Evolutionary conservation across 2,797 vertebrate species (phyloP).

Genomic region (Melanotaenia nigrans): DNA sequence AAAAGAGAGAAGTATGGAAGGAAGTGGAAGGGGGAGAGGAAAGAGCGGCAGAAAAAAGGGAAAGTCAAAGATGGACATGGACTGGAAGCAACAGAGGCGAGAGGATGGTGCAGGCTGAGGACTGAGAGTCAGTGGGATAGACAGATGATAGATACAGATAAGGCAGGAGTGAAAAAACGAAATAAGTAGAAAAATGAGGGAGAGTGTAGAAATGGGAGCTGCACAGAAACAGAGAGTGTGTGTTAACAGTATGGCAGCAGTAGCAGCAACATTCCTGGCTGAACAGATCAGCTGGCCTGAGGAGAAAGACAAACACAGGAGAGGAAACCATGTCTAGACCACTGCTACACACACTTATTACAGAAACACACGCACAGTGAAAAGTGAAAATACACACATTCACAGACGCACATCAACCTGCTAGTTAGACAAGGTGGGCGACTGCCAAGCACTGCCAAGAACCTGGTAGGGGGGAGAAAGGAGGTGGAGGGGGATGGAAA

Average conservation of each 20-base stretch:
- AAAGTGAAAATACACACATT: slow-evolving; percentile 47
- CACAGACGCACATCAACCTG: slow-evolving; percentile 72
- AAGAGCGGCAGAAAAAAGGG: not conserved
- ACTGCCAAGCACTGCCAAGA: slow-evolving; percentile 75
- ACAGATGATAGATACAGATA: slow-evolving; percentile 37
- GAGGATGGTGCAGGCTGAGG: slow-evolving; percentile 2
- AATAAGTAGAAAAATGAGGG: slow-evolving; percentile 33
- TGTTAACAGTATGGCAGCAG: slow-evolving; percentile 73
- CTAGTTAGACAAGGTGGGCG: slow-evolving; percentile 77
- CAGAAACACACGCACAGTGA: slow-evolving; percentile 36
- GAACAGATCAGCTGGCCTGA: slow-evolving; percentile 81
- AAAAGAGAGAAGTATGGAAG: not conserved
- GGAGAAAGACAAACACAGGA: slow-evolving; percentile 82
- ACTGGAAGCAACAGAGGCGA: slow-evolving; percentile 13
- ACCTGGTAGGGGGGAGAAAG: slow-evolving; percentile 38
- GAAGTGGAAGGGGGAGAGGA: not conserved
- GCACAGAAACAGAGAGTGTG: slow-evolving; percentile 54
- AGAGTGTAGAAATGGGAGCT: slow-evolving; percentile 20
- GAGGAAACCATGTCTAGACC: slow-evolving; percentile 84
- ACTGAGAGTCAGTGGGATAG: slow-evolving; percentile 11
- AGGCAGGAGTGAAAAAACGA: slow-evolving; percentile 34
- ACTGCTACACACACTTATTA: slow-evolving; percentile 46
- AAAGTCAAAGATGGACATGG: not conserved
- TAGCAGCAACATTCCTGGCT: slow-evolving; percentile 80
- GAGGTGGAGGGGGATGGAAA: slow-evolving; percentile 16